phyloP scores from a whole-genome alignment of 2,888 invertebrate species.

The Tenthredo livida region DNA sequence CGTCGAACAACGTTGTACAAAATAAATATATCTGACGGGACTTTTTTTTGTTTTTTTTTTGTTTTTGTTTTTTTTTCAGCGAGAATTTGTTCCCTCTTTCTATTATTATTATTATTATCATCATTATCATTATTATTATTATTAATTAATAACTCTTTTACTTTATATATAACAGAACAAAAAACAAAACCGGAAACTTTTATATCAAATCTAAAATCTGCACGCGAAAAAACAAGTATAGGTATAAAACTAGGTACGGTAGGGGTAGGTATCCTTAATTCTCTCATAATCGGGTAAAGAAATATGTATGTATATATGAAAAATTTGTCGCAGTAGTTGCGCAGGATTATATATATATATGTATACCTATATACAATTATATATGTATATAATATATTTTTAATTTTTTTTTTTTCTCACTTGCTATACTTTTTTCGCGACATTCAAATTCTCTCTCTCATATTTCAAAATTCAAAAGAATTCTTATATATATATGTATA shows the following conservation, averaged over 20 bases:
- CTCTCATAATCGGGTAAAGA: neutral
- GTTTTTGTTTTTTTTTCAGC: neutral
- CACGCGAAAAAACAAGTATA: neutral
- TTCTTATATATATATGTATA: neutral
- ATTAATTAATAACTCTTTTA: neutral
- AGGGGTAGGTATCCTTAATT: too few species aligned
- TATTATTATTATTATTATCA: neutral
- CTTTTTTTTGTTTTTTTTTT: neutral
- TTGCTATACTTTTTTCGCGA: neutral
- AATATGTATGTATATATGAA: too few species aligned
- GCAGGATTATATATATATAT: neutral
- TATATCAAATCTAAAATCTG: neutral
- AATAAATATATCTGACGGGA: neutral
- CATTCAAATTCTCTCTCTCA: neutral
- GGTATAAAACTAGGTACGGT: too few species aligned
- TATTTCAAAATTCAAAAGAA: conserved; percentile 3
- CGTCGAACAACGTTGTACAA: neutral
- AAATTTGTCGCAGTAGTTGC: neutral
- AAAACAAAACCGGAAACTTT: neutral
- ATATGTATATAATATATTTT: too few species aligned
- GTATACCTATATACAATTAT: too few species aligned
- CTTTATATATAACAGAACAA: neutral
- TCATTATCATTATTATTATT: neutral
- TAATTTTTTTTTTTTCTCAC: neutral
- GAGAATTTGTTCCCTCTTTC: neutral